A percentile compares a stretch with the other conserved stretches of the same genome.
Conservation (phyloP, 2,113 vertebrate species). For the Drymodes brunneopygia region DNA sequence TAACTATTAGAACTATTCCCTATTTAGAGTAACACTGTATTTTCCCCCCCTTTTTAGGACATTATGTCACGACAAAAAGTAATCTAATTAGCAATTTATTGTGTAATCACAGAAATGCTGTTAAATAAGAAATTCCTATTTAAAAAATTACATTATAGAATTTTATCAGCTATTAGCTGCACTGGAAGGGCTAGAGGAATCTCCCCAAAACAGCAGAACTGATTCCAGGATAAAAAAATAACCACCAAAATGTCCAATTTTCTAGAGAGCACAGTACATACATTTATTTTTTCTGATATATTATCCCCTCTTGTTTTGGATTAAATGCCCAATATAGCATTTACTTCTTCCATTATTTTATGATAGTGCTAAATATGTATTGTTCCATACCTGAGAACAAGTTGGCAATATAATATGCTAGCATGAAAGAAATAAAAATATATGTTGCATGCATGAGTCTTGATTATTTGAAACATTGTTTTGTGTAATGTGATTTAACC, state of each 20-base stretch:
- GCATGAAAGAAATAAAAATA: slow-evolving; percentile 38
- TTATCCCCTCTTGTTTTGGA: neutral
- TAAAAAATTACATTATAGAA: neutral
- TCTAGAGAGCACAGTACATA: neutral
- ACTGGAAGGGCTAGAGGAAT: neutral
- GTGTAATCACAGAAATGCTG: neutral
- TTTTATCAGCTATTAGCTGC: neutral
- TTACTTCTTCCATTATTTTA: slow-evolving; percentile 10
- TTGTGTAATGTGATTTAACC: slow-evolving; percentile 62
- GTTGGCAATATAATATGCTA: neutral
- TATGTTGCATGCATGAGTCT: neutral
- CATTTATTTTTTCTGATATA: neutral
- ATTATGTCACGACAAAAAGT: neutral
- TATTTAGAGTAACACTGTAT: neutral
- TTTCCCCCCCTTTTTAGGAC: neutral
- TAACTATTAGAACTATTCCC: neutral
- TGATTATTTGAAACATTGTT: slow-evolving; percentile 49
- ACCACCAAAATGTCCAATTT: neutral
- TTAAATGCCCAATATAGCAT: neutral
- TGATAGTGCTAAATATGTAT: neutral
- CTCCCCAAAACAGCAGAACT: neutral
- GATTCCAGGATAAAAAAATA: neutral
- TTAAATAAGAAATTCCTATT: neutral
- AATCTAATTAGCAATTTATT: neutral
- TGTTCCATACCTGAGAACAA: neutral